Percentiles rank a stretch among this genome's conserved stretches.
Conservation (phyloP, 2,888 invertebrate species). For the Heliconius cydno region DNA sequence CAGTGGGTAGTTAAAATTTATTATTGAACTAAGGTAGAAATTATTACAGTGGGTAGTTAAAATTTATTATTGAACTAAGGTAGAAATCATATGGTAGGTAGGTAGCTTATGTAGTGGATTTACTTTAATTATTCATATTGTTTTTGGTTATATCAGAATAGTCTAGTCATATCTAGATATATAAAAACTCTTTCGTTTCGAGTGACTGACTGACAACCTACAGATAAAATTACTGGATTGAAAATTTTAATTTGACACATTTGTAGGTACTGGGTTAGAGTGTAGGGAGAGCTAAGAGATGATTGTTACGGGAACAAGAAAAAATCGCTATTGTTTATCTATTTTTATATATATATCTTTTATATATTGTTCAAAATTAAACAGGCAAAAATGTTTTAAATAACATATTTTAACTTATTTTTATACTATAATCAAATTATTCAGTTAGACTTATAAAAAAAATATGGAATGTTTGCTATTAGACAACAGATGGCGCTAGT, state of each 20-base stretch:
- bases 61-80: not conserved
- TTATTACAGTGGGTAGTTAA: no score
- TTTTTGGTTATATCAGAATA: not conserved
- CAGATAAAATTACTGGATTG: no score
- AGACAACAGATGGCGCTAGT: conserved; percentile 56
- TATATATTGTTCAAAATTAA: not conserved
- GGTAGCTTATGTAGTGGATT: not conserved
- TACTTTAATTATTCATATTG: not conserved
- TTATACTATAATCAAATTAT: not conserved
- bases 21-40: not conserved
- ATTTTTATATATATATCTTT: no score
- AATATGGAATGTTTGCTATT: conserved; percentile 48
- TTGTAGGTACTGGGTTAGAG: no score
- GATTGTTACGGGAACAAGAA: no score
- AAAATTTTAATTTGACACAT: no score
- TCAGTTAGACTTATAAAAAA: not conserved
- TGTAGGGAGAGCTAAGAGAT: no score
- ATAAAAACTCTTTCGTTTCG: not conserved
- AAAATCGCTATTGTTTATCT: no score
- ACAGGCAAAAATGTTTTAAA: not conserved
- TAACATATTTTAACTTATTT: not conserved
- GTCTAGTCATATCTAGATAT: not conserved
- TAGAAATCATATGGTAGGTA: not conserved
- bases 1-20: not conserved
- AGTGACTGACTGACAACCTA: no score